phyloP scores from a whole-genome alignment of 2,797 vertebrate species.

The Anabacerthia variegaticeps region DNA sequence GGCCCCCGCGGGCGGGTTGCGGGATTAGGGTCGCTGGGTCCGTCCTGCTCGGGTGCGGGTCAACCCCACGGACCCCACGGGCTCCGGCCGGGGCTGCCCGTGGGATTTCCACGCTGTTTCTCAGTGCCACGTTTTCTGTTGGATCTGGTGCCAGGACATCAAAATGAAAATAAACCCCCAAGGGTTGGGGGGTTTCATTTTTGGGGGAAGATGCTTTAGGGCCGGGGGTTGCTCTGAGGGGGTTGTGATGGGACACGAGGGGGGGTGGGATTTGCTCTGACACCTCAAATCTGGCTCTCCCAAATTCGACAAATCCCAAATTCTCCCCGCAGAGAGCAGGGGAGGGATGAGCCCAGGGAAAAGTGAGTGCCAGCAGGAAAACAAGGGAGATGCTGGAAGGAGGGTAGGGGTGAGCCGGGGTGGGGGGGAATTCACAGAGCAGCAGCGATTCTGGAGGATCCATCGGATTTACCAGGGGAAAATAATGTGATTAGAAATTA shows the following conservation, averaged over 20 bases:
- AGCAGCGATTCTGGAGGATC: rapidly evolving
- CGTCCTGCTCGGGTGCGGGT: no score
- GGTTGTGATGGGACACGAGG: rapidly evolving
- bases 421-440: background rate
- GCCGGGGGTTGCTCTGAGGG: background rate
- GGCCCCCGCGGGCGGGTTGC: background rate
- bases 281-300: background rate
- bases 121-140: background rate
- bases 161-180: background rate
- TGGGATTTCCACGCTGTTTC: background rate
- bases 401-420: no score
- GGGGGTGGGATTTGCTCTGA: background rate
- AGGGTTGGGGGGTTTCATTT: background rate
- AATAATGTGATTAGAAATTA: background rate
- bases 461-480: background rate
- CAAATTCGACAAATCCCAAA: background rate
- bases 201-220: background rate
- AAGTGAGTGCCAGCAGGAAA: background rate
- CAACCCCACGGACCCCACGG: background rate
- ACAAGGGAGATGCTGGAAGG: no score
- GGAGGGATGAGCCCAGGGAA: background rate
- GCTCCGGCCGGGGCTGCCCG: background rate
- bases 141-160: no score
- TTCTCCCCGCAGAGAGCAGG: background rate
- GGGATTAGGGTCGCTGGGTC: no score